Base-by-base conservation (phyloP, 2,113 vertebrate genomes). In the Megalops atlanticus region DNA sequence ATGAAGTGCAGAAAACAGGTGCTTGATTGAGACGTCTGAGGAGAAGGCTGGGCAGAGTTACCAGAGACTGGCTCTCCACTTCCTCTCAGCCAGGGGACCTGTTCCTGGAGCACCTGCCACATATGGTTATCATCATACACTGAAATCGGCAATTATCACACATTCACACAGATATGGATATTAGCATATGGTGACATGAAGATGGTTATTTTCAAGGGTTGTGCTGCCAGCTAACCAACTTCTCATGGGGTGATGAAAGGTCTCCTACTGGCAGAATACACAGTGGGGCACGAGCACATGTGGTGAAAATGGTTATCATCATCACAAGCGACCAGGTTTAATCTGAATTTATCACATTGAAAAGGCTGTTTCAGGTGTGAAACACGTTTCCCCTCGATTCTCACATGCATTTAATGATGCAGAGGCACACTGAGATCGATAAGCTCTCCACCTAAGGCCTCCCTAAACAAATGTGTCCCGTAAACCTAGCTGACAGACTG, bases 401-500 rank as follows among this genome's bases (percentile, higher is more conserved):
- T n/a, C 8, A 39, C 78, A 78, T 4, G 1, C 73, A 72, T 70
- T 80, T 80, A 75, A 73, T 35, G 58, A 15, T 35, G 68, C 18
- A 12, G 80, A 81, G 1, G 21, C 8, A 12, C 45, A 12, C 5
- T 21, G 70, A 88, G 82, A 86, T 74, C 33, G 8, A 40, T 21
- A 40, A 70, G 10, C 73, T 83, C 40, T 4, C 14, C 10, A 4
- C 2, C 2, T 0, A 0, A 43, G 21, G 80, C n/a, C 79, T 76
- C 80, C n/a, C 15, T 16, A 81, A 88, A 84, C 1, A 82, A 82
- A 81, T 81, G 38, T 52, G 75, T 81, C 1, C 7, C 3, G 0
- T 82, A 14, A 85, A 43, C 85, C 68, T 85, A 82, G 80, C 74
- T 82, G 82, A 73, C 83, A 87, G 71, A 81, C 74, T 5, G 45